A percentile compares a stretch with the other conserved stretches of the same genome.
These are phyloP conservation scores for Ammospiza caudacuta DNA, from an alignment of 2,113 vertebrate genomes.

Conservation along the genomic window DNA sequence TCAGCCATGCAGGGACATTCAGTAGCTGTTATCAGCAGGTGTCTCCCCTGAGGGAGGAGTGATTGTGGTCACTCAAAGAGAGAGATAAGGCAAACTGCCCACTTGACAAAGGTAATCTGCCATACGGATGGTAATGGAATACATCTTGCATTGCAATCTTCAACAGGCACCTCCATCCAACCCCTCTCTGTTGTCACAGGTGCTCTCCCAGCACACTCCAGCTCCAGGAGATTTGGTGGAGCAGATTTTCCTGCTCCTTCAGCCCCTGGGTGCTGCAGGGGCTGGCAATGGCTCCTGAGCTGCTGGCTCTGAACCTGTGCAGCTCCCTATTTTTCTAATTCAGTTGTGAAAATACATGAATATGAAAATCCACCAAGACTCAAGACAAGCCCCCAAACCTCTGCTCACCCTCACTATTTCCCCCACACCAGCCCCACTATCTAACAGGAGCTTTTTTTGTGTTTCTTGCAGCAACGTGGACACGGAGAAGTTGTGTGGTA, in stretches of 20 bases:
- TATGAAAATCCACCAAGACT: neutral
- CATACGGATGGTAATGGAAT: too few species aligned
- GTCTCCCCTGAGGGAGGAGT: too few species aligned
- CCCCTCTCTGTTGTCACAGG: neutral
- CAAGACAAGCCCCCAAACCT: neutral
- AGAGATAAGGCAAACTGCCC: too few species aligned
- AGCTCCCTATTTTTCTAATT: neutral
- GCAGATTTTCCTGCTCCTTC: neutral
- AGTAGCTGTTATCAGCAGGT: too few species aligned
- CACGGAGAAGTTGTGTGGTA: slow-evolving; percentile 93
- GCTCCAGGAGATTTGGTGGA: neutral
- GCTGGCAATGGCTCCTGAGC: neutral
- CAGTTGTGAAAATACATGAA: neutral
- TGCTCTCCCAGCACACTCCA: neutral
- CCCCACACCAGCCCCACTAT: neutral
- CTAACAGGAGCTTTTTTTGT: slow-evolving; percentile 28
- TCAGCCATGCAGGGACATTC: too few species aligned
- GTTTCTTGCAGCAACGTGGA: slow-evolving; percentile 87
- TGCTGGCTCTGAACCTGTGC: neutral
- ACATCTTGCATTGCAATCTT: too few species aligned
- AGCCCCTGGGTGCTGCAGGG: neutral
- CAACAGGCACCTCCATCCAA: accelerated
- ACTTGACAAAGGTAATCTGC: too few species aligned
- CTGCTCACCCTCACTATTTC: neutral
- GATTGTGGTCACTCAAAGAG: too few species aligned